These are phyloP conservation scores for Larimichthys crocea DNA, from an alignment of 2,113 vertebrate species.

Conservation along the genomic window DNA sequence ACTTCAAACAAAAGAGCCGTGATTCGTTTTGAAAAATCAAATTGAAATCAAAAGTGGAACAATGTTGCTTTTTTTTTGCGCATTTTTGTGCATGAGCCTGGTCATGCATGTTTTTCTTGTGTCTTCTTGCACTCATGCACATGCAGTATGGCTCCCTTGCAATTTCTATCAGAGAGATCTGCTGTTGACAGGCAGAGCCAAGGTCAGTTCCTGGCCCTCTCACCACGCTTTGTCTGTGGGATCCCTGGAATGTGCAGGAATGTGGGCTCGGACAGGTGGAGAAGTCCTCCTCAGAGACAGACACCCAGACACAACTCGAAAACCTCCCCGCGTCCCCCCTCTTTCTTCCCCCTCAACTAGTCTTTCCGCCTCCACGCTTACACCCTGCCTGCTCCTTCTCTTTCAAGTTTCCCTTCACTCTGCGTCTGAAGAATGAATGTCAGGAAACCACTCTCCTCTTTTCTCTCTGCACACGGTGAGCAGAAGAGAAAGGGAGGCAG, in stretches of 20 bases:
- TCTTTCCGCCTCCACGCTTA: conserved; percentile 6
- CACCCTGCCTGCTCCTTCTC: conserved; percentile 1
- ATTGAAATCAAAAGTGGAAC: background rate
- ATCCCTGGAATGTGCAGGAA: conserved; percentile 76
- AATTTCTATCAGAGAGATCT: conserved; percentile 75
- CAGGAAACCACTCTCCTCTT: conserved; percentile 66
- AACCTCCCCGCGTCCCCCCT: background rate
- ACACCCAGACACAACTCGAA: conserved; percentile 43
- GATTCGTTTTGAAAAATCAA: background rate
- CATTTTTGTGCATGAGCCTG: background rate
- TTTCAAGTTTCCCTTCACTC: conserved; percentile 17
- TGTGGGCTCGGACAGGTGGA: conserved; percentile 76
- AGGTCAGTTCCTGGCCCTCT: conserved; percentile 81
- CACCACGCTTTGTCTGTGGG: conserved; percentile 76
- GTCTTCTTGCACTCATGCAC: conserved; percentile 42
- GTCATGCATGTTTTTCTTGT: conserved; percentile 15
- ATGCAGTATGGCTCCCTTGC: conserved; percentile 43
- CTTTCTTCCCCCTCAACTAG: background rate
- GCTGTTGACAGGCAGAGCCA: conserved; percentile 74
- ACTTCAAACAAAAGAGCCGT: background rate
- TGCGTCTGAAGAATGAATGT: conserved; percentile 60
- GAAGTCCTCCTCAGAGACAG: conserved; percentile 54
- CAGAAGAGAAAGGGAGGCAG: conserved; percentile 32
- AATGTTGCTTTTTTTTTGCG: background rate
- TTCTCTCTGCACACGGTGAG: conserved; percentile 29